phyloP scores from a whole-genome alignment of 1,140 invertebrate species.

The Schlechtendalia chinensis region DNA sequence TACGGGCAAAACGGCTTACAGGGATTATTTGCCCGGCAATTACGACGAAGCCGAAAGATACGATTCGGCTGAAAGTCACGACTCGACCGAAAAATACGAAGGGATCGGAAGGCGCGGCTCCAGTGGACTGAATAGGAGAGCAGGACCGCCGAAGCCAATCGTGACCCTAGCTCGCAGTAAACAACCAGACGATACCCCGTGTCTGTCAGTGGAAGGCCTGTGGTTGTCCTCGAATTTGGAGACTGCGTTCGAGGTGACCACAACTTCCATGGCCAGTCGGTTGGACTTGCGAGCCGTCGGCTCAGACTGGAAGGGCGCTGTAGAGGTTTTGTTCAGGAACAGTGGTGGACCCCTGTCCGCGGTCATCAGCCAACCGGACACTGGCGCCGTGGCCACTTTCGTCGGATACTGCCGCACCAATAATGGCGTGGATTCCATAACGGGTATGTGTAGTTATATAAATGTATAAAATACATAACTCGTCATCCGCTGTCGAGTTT shows the following conservation, averaged over 20 bases:
- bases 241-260: slow-evolving; percentile 3
- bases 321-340: slow-evolving; percentile 1
- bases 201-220: not conserved
- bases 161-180: not conserved
- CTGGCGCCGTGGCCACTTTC: slow-evolving; percentile 1
- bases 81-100: not conserved
- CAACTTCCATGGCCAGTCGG: not conserved
- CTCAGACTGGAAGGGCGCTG: not conserved
- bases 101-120: not conserved
- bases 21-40: too few relatives aligned
- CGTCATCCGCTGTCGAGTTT: too few relatives aligned
- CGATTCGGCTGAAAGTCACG: not conserved
- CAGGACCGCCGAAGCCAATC: not conserved
- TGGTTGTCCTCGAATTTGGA: slow-evolving; percentile 13
- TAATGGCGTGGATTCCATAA: not conserved
- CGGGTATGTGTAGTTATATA: not conserved
- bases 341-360: not conserved
- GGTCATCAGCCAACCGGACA: not conserved
- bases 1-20: too few relatives aligned
- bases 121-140: not conserved
- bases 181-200: not conserved
- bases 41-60: too few relatives aligned
- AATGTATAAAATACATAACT: not conserved
- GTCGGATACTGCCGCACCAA: slow-evolving; percentile 7
- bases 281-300: not conserved